These are phyloP conservation scores for Seira sanloemensis DNA, from an alignment of 2,888 invertebrate genomes.

Conservation along the genomic window DNA sequence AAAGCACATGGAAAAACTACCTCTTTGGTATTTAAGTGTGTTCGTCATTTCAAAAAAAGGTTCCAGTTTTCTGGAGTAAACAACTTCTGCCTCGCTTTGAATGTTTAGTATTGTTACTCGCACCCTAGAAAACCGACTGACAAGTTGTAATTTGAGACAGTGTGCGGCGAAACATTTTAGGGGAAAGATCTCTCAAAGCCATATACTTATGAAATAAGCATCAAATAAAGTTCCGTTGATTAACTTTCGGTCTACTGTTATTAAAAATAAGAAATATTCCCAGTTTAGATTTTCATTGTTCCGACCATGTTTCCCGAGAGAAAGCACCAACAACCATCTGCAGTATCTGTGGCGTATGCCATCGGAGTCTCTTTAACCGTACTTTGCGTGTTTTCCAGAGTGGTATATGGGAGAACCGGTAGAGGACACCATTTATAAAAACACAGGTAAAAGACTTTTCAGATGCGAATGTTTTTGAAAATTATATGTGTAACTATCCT, in stretches of 20 bases:
- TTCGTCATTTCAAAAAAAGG: not conserved
- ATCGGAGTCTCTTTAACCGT: not conserved
- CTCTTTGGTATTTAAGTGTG: too few relatives aligned
- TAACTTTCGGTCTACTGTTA: too few relatives aligned
- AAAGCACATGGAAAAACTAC: too few relatives aligned
- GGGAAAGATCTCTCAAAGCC: not conserved
- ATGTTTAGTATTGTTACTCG: not conserved
- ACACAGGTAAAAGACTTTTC: not conserved
- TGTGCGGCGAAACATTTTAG: not conserved
- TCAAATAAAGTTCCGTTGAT: too few relatives aligned
- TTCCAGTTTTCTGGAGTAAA: not conserved
- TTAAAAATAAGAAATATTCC: too few relatives aligned
- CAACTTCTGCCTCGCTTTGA: too few relatives aligned
- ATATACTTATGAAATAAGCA: too few relatives aligned
- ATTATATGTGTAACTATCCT: too few relatives aligned
- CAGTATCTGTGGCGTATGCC: not conserved
- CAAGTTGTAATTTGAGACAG: not conserved
- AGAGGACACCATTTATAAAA: not conserved
- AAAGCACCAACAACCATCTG: not conserved
- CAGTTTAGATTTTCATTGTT: too few relatives aligned
- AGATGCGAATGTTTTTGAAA: too few relatives aligned
- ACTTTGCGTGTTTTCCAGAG: not conserved
- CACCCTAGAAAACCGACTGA: not conserved
- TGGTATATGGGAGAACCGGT: not conserved
- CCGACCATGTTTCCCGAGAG: not conserved